These are phyloP conservation scores for Tenualosa ilisha DNA, from an alignment of 2,797 vertebrate genomes.

Conservation along the genomic window DNA sequence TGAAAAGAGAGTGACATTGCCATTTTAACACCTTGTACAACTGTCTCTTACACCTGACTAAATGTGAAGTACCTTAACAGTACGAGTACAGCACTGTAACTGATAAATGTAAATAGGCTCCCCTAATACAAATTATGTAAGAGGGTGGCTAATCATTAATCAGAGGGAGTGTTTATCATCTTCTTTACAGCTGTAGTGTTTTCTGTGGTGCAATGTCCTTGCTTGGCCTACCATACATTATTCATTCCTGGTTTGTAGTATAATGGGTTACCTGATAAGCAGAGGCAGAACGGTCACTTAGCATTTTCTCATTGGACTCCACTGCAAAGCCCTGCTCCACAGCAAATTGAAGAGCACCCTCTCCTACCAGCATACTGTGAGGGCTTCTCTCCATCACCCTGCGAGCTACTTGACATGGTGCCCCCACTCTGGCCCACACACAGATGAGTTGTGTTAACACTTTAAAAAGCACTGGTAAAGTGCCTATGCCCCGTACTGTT, in stretches of 20 bases:
- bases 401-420: slow-evolving; percentile 46
- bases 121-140: background rate
- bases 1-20: background rate
- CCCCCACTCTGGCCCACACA: slow-evolving; percentile 41
- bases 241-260: background rate
- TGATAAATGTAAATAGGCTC: background rate
- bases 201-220: background rate
- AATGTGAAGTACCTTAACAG: background rate
- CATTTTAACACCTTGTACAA: background rate
- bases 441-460: background rate
- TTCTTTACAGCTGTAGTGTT: background rate
- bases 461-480: too few relatives aligned
- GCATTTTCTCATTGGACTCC: slow-evolving; percentile 56
- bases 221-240: background rate
- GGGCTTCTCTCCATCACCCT: slow-evolving; percentile 54
- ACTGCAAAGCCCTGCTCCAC: slow-evolving; percentile 47
- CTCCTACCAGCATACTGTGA: slow-evolving; percentile 55
- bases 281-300: slow-evolving; percentile 51
- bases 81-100: background rate
- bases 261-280: slow-evolving; percentile 56
- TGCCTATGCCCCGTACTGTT: background rate
- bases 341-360: slow-evolving; percentile 56
- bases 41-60: background rate
- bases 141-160: background rate
- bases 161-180: background rate